Conservation (phyloP, 2,113 vertebrate genomes). For the Nymphicus hollandicus region DNA sequence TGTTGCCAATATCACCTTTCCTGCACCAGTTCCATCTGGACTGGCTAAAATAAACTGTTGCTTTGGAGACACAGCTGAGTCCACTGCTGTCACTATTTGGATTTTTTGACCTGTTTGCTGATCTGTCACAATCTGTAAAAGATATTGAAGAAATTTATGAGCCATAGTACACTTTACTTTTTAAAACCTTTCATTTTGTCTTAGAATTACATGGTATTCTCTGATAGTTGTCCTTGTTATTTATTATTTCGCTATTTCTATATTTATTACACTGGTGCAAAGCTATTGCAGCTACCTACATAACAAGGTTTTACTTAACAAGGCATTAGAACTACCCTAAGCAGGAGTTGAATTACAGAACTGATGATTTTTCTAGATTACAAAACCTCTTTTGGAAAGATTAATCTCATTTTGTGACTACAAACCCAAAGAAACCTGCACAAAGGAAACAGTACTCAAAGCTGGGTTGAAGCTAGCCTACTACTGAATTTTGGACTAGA, state of each 20-base stretch:
- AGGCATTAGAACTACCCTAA: background rate
- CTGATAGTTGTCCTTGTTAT: background rate
- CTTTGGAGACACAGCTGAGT: constrained; percentile 86
- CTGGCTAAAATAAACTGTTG: constrained; percentile 95
- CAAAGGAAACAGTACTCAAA: background rate
- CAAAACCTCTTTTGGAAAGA: background rate
- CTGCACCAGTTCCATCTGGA: constrained; percentile 87
- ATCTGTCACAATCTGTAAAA: constrained; percentile 93
- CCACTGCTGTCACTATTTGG: constrained; percentile 94
- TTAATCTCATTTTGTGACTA: background rate
- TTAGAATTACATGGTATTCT: background rate
- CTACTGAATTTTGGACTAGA: background rate
- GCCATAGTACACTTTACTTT: background rate
- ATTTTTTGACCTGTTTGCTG: constrained; percentile 97
- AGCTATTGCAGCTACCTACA: background rate
- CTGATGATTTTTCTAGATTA: background rate
- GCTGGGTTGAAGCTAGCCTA: background rate
- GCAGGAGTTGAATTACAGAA: background rate
- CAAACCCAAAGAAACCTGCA: background rate
- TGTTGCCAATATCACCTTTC: constrained; percentile 93
- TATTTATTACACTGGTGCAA: background rate
- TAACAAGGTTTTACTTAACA: background rate
- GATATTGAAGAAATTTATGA: constrained; percentile 9
- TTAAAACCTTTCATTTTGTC: background rate
- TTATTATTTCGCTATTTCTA: background rate